These are phyloP conservation scores for Coccyzus lansbergi DNA, from an alignment of 2,797 vertebrate genomes.

Conservation along the genomic window DNA sequence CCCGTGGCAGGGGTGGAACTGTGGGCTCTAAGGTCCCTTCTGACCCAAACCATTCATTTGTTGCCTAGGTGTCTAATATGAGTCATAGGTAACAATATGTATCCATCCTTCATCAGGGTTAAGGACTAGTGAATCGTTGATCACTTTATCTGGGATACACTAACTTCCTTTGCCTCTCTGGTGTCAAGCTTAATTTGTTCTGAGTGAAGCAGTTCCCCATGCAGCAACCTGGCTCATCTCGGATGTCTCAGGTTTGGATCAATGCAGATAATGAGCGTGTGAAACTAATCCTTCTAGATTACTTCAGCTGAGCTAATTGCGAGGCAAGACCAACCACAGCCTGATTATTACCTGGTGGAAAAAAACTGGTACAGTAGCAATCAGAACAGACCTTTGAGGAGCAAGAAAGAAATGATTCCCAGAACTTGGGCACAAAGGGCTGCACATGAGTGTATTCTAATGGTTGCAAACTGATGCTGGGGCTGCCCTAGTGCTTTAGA, in stretches of 20 bases:
- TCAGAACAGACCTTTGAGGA: background rate
- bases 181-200: background rate
- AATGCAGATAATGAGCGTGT: background rate
- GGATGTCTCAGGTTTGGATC: background rate
- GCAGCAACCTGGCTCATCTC: background rate
- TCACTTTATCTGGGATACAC: fast-evolving
- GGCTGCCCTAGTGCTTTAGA: background rate
- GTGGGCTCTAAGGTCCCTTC: too few relatives aligned
- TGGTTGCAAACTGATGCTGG: background rate
- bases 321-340: background rate
- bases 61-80: too few relatives aligned
- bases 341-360: background rate
- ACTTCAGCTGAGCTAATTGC: background rate
- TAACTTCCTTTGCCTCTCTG: background rate
- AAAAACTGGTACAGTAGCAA: background rate
- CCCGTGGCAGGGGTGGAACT: too few relatives aligned
- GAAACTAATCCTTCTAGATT: background rate
- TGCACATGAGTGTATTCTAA: fast-evolving
- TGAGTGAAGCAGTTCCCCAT: background rate
- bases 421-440: background rate
- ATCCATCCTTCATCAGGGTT: background rate
- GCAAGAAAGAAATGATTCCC: background rate
- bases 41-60: too few relatives aligned
- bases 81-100: background rate
- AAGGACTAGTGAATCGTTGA: background rate